phyloP scores from a whole-genome alignment of 2,888 invertebrate species.

The Chrysolina americana region DNA sequence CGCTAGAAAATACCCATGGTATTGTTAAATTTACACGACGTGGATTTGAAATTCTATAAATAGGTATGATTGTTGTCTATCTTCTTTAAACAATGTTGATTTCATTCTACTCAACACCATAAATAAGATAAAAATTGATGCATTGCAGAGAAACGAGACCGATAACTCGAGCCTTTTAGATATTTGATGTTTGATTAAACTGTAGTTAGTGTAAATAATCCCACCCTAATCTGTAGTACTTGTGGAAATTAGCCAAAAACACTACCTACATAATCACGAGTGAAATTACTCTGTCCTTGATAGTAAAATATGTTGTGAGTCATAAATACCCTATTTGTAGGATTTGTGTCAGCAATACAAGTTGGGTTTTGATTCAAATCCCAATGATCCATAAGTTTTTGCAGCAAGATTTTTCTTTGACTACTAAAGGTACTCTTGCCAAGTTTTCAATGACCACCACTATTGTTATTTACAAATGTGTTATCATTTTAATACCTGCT shows the following conservation, averaged over 20 bases:
- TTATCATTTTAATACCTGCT: too few species aligned
- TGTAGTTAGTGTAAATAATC: neutral
- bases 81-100: neutral
- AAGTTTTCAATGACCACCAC: too few species aligned
- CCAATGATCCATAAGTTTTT: too few species aligned
- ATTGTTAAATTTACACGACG: neutral
- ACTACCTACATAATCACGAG: neutral
- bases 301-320: too few species aligned
- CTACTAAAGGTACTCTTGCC: too few species aligned
- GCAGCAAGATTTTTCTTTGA: too few species aligned
- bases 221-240: neutral
- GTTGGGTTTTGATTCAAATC: too few species aligned
- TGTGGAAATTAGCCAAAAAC: neutral
- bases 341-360: too few species aligned
- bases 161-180: neutral
- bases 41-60: conserved; percentile 11
- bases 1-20: neutral
- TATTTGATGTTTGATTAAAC: neutral
- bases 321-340: neutral
- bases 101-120: neutral
- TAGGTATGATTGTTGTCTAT: conserved; percentile 6
- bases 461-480: too few species aligned
- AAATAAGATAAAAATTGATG: neutral
- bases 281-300: neutral
- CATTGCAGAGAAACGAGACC: neutral